phyloP scores from a whole-genome alignment of 2,888 invertebrate species.

The Drosophila greeni region DNA sequence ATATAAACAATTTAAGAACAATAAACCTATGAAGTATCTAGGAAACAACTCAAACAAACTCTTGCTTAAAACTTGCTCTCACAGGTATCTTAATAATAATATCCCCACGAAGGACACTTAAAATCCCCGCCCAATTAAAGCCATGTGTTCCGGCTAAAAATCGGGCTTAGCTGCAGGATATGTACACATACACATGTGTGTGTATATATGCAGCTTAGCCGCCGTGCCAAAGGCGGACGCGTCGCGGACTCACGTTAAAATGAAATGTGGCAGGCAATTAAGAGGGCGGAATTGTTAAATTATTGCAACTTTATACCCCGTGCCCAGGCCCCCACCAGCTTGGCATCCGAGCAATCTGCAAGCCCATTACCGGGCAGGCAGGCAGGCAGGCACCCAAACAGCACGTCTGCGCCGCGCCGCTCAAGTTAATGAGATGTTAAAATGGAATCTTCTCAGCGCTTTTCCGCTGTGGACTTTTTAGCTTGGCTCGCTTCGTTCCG shows the following conservation, averaged over 20 bases:
- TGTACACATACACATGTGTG: slow-evolving; percentile 1
- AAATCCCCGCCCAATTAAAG: background rate
- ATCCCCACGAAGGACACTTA: background rate
- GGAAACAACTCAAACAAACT: no score
- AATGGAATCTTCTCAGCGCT: slow-evolving; percentile 66
- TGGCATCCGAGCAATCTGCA: slow-evolving; percentile 8
- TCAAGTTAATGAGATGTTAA: slow-evolving; percentile 77
- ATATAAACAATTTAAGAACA: no score
- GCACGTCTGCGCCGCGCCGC: slow-evolving; percentile 57
- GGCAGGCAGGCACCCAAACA: slow-evolving; percentile 27
- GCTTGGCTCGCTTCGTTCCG: slow-evolving; percentile 10
- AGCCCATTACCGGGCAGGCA: slow-evolving; percentile 18
- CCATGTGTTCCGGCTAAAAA: slow-evolving; percentile 3
- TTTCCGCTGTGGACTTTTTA: slow-evolving; percentile 35
- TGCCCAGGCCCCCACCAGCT: slow-evolving; percentile 5
- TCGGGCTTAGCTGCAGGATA: slow-evolving; percentile 12
- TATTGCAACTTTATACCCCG: slow-evolving; percentile 71
- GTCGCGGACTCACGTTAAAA: slow-evolving; percentile 57
- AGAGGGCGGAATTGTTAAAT: slow-evolving; percentile 78
- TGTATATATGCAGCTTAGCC: slow-evolving; percentile 2
- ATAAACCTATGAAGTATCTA: no score
- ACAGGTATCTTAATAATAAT: background rate
- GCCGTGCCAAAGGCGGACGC: slow-evolving; percentile 1
- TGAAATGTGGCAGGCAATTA: slow-evolving; percentile 79
- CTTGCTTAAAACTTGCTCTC: background rate